Percentiles rank a stretch among this genome's conserved stretches.
Evolutionary conservation across 1,140 invertebrate genomes (phyloP).

Genomic region (Lepidurus arcticus): DNA sequence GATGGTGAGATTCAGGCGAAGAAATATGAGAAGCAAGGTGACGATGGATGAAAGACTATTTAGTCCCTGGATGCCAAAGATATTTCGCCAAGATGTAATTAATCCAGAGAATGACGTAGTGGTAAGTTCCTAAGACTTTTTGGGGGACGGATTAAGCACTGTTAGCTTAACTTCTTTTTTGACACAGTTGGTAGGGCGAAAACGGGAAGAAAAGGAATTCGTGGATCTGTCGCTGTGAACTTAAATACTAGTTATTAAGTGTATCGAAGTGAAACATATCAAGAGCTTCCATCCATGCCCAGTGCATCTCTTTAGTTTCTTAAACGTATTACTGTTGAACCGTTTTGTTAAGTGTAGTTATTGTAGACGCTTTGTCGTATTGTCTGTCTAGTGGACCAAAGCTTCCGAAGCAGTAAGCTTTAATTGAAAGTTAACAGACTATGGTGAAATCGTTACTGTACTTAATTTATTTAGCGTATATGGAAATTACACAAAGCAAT

Average conservation of each 20-base stretch:
- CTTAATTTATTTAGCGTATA: not conserved
- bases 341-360: not conserved
- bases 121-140: not conserved
- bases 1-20: not conserved
- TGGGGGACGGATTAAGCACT: not conserved
- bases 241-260: not conserved
- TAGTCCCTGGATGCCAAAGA: not conserved
- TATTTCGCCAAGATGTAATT: not conserved
- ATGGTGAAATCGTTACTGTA: constrained; percentile 2
- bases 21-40: constrained; percentile 11
- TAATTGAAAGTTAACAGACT: not conserved
- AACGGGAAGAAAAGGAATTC: not conserved
- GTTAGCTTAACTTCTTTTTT: not conserved
- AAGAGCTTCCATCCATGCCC: not conserved
- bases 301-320: not conserved
- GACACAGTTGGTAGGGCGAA: not conserved
- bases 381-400: not conserved
- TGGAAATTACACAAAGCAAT: not conserved
- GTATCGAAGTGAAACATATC: not conserved
- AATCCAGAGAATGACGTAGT: constrained; percentile 6
- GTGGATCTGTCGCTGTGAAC: not conserved
- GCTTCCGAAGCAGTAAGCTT: not conserved
- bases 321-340: not conserved
- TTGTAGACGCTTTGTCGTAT: not conserved
- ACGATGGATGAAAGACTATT: not conserved